Conservation (phyloP, 1,140 invertebrate genomes). For the Sycophaga agraensis region DNA sequence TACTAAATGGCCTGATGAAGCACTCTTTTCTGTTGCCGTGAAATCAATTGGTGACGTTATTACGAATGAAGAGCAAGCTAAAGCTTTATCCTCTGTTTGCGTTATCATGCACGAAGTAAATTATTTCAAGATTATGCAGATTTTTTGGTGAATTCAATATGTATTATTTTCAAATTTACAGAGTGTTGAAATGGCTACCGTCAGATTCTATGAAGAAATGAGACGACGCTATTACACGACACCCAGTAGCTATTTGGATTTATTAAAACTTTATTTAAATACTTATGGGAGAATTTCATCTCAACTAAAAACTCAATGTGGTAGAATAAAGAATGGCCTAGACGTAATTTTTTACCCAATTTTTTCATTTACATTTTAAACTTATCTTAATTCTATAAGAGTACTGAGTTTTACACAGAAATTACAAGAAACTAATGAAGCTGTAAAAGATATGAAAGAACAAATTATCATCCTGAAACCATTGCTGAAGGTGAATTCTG, state of each 20-base stretch:
- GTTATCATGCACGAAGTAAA: constrained; percentile 75
- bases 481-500: constrained; percentile 78
- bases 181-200: constrained; percentile 76
- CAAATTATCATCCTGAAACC: constrained; percentile 85
- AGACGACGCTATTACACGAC: constrained; percentile 84
- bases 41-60: constrained; percentile 61
- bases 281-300: constrained; percentile 68
- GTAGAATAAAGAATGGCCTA: constrained; percentile 76
- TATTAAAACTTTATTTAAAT: constrained; percentile 76
- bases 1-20: constrained; percentile 86
- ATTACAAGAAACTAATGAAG: constrained; percentile 80
- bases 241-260: constrained; percentile 84
- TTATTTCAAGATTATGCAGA: no score
- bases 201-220: constrained; percentile 77
- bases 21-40: constrained; percentile 77
- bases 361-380: constrained; percentile 11
- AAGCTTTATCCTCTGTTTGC: constrained; percentile 69
- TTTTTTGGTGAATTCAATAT: constrained; percentile 13
- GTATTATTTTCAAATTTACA: constrained; percentile 36
- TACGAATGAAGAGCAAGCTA: constrained; percentile 47
- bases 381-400: not conserved
- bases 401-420: constrained; percentile 66
- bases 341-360: constrained; percentile 54
- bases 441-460: constrained; percentile 83
- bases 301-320: constrained; percentile 67